Base-by-base conservation (phyloP, 2,888 invertebrate genomes). In the Tipula lateralis region DNA sequence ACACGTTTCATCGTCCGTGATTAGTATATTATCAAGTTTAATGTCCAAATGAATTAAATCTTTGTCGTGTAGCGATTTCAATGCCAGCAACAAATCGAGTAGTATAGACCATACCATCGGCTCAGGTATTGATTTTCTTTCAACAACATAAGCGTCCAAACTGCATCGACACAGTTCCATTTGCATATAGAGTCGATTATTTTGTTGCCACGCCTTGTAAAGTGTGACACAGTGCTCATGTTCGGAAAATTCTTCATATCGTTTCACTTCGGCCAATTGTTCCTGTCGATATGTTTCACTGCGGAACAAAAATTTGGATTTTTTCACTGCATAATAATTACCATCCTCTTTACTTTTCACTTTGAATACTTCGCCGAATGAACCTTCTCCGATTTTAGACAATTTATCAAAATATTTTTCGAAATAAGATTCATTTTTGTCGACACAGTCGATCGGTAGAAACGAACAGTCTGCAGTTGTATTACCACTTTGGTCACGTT, bases 21-120 rank as follows among this genome's bases (percentile, higher is more conserved):
- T 91, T 87, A 95, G 92, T 84, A 96, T 94, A 89, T 96, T 95
- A 84, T 94, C 95, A 82, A 95, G 93, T 89, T 96, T 95, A 44
- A 96, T 93, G 89, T 95, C 95, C 89, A 95, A 91, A 88, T 95
- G 95, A 39, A 95, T 91, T 39, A 95, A 90, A 88, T 93, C 91
- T 84, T 92, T 91, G 85, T 92, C 92, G 88, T 95, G 95, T 29
- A 96, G 89, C 87, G 93, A 93, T 87, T 93, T 92, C 1, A 95
- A 88, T 19, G 93, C 95, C 91, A 92, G 88, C 44, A 89, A 88
- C 84, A 95, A 89, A 88, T 95, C 95, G 82, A 93, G 90, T 29
- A 95, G 89, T 85, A 94, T 93, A 85, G 93, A 92, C 94, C 94
- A 95, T 13, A 95, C 91, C 83, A 92, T 90, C 5, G 88, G 88